Evolutionary conservation across 2,888 invertebrate genomes (phyloP).

Genomic region (Diloba caeruleocephala): DNA sequence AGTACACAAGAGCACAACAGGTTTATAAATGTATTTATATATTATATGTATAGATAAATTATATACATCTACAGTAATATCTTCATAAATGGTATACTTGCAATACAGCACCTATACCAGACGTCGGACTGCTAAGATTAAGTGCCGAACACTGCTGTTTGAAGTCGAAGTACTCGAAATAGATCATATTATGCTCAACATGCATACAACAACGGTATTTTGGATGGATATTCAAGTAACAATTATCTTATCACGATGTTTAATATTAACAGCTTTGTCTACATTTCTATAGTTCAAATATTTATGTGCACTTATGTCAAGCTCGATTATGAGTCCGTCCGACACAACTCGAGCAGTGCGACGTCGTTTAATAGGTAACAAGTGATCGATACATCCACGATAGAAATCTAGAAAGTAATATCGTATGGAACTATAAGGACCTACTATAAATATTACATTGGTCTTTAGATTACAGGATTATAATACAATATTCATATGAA

Average conservation of each 20-base stretch:
- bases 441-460: constrained; percentile 56
- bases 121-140: constrained; percentile 10
- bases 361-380: constrained; percentile 29
- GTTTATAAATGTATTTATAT: constrained; percentile 70
- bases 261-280: constrained; percentile 14
- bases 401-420: constrained; percentile 45
- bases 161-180: too few species aligned
- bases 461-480: constrained; percentile 56
- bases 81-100: constrained; percentile 26
- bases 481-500: constrained; percentile 47
- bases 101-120: constrained; percentile 7
- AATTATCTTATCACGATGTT: neutral
- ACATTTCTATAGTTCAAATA: constrained; percentile 15
- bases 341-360: constrained; percentile 7
- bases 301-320: constrained; percentile 21
- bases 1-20: constrained; percentile 79
- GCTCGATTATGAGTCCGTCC: neutral
- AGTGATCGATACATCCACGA: constrained; percentile 41
- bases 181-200: too few species aligned
- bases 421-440: constrained; percentile 42
- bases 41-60: constrained; percentile 54
- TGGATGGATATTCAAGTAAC: too few species aligned
- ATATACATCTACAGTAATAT: constrained; percentile 52
- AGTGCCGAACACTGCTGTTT: neutral
- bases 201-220: too few species aligned